Base-by-base conservation (phyloP, 2,797 vertebrate genomes). In the Loris lydekkerianus region DNA sequence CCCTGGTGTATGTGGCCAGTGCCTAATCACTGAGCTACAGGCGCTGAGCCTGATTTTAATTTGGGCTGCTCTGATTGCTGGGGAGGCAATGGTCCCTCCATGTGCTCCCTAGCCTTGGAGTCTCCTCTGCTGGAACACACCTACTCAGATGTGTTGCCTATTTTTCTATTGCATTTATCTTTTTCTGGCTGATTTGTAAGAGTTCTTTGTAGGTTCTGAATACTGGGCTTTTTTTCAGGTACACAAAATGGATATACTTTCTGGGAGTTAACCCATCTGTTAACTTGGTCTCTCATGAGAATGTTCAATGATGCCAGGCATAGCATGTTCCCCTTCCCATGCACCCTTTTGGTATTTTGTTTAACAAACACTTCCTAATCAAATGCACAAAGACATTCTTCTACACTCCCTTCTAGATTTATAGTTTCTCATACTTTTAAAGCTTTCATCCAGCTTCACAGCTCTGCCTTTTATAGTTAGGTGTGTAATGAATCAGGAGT, bases 121-220 rank as follows among this genome's bases (percentile, higher is more conserved):
- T 11, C 7, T 60, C 49, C 11, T 6, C 67, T 21, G 29, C 61
- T 14, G 21, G 29, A 49, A 70, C 15, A 10, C 0, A 18, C 23
- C 58, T 25, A 27, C 46, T 63, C 37, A 21, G 13, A 29, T 23
- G 8, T 0, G 0, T 18, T 13, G 9, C 21, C n/a, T 49, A 10
- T 5, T 81, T 81, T 89, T 43, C 49, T 75, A 3, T 34, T 10
- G 23, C 40, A 13, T 58, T 60, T 18, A 21, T 84, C 14, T 67
- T 53, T 34, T 14, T 31, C 77, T 53, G 31, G 37, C 11, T 29
- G 7, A 53, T 76, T 53, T 90, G 37, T 65, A 9, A 25, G 78
- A 46, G 37, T 58, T 83, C 31, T 67, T 58, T 46, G 67, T 13
- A 46, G 43, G 31, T 76, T 76, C 18, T 17, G 18, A 80, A 81